Evolutionary conservation across 2,113 vertebrate species (phyloP).

Genomic region (Embiotoca jacksoni): DNA sequence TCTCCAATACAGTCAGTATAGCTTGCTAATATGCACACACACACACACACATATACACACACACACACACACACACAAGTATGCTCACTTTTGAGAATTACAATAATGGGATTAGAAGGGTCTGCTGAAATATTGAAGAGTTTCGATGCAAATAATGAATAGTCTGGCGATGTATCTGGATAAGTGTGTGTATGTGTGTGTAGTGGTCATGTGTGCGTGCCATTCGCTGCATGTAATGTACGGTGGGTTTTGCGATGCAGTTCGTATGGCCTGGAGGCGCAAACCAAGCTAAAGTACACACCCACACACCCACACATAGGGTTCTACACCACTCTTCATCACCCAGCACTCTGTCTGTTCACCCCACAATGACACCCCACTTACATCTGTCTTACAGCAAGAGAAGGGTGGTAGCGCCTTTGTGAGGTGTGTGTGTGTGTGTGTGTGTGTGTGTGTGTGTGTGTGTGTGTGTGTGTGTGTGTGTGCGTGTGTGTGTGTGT

Average conservation of each 20-base stretch:
- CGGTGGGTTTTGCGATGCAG: slow-evolving; percentile 89
- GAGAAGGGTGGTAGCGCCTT: slow-evolving; percentile 35
- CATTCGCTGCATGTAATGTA: slow-evolving; percentile 86
- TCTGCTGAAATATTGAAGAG: slow-evolving; percentile 81
- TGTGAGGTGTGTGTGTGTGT: slow-evolving; percentile 14
- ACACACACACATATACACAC: slow-evolving; percentile 35
- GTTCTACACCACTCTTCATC: slow-evolving; percentile 65
- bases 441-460: slow-evolving; percentile 22
- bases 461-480: slow-evolving; percentile 46
- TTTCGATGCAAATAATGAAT: slow-evolving; percentile 76
- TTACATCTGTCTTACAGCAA: slow-evolving; percentile 64
- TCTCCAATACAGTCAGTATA: slow-evolving; percentile 58
- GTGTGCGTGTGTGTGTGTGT: neutral
- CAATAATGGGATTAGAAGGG: slow-evolving; percentile 76
- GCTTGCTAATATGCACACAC: slow-evolving; percentile 47
- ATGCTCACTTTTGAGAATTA: slow-evolving; percentile 59
- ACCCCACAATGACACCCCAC: slow-evolving; percentile 62
- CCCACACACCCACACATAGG: slow-evolving; percentile 18
- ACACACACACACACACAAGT: slow-evolving; percentile 21
- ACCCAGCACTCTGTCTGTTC: slow-evolving; percentile 55
- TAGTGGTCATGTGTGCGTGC: slow-evolving; percentile 30
- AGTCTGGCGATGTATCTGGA: slow-evolving; percentile 63
- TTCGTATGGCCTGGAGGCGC: slow-evolving; percentile 88
- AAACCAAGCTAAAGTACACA: slow-evolving; percentile 76
- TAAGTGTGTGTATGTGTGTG: slow-evolving; percentile 54